phyloP scores from a whole-genome alignment of 1,140 invertebrate genomes.

The Pachypeltis micranthus region DNA sequence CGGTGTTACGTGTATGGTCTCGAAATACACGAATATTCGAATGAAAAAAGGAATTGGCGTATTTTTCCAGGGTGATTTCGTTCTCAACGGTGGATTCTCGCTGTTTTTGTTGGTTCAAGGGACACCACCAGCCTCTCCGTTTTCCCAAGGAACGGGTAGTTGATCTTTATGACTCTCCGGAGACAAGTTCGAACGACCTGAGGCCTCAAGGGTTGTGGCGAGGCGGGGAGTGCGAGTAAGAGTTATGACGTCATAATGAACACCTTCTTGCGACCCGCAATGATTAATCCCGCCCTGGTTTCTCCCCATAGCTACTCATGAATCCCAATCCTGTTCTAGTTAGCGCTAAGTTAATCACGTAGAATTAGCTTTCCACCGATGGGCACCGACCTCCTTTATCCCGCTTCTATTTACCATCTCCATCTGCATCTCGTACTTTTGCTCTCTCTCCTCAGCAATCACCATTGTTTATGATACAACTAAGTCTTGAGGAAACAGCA shows the following conservation, averaged over 20 bases:
- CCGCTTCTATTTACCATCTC: not conserved
- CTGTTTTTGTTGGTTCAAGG: too few species aligned
- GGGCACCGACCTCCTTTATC: not conserved
- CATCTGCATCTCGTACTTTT: not conserved
- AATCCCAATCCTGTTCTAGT: not conserved
- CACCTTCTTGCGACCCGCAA: not conserved
- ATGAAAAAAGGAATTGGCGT: too few species aligned
- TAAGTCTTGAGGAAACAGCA: too few species aligned
- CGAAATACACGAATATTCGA: too few species aligned
- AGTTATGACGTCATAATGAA: not conserved
- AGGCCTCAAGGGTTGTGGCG: not conserved
- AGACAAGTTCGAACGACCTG: not conserved
- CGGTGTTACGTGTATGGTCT: too few species aligned
- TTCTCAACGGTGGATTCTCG: too few species aligned
- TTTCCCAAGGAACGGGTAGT: not conserved
- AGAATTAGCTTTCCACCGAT: not conserved
- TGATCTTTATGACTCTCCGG: not conserved
- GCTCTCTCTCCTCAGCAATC: too few species aligned
- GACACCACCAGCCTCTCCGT: too few species aligned
- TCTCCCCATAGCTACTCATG: not conserved
- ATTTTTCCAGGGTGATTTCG: too few species aligned
- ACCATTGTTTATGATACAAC: too few species aligned
- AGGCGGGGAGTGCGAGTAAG: not conserved
- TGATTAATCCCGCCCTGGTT: not conserved
- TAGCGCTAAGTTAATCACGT: not conserved